Evolutionary conservation across 2,113 vertebrate genomes (phyloP).

Genomic region (Aphelocoma coerulescens): DNA sequence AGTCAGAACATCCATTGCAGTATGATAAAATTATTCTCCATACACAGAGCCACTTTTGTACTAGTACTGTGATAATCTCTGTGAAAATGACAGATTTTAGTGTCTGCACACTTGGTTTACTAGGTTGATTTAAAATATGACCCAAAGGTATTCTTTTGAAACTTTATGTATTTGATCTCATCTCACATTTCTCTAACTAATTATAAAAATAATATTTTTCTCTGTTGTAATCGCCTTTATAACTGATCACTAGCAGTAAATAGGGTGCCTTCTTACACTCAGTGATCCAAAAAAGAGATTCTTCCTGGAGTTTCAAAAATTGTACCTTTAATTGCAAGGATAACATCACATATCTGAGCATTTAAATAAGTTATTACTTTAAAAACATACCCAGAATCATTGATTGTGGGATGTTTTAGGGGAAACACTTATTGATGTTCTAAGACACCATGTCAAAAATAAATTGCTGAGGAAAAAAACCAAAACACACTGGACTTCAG

Average conservation of each 20-base stretch:
- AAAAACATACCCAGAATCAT: background rate
- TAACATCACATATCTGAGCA: background rate
- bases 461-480: background rate
- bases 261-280: background rate
- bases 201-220: background rate
- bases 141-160: background rate
- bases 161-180: background rate
- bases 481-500: background rate
- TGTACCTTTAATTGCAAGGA: background rate
- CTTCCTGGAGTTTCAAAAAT: background rate
- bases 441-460: background rate
- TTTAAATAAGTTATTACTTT: background rate
- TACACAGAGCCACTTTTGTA: background rate
- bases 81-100: background rate
- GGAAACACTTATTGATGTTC: background rate
- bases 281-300: background rate
- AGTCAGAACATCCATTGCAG: constrained; percentile 60
- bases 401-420: background rate
- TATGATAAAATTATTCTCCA: constrained; percentile 65
- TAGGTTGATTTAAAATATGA: background rate
- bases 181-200: constrained; percentile 18
- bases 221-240: background rate
- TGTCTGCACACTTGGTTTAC: background rate
- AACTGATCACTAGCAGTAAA: background rate
- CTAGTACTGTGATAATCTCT: background rate